These are phyloP conservation scores for Ifrita kowaldi DNA, from an alignment of 2,113 vertebrate species.

Conservation along the genomic window DNA sequence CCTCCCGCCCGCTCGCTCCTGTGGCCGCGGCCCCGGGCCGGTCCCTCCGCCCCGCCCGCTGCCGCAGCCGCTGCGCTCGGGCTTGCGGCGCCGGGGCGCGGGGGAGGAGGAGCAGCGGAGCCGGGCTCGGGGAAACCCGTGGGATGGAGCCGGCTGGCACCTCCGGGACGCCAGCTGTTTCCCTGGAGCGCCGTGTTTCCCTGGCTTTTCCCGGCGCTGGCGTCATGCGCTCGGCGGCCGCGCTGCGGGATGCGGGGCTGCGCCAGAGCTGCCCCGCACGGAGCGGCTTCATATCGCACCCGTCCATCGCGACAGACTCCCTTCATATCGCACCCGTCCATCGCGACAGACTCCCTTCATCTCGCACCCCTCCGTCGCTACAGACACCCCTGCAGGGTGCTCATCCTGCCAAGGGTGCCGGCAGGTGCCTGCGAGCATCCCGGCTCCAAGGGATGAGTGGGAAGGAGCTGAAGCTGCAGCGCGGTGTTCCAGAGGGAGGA, in stretches of 20 bases:
- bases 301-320: rapidly evolving
- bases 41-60: neutral
- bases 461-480: neutral
- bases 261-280: neutral
- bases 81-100: neutral
- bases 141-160: neutral
- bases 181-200: neutral
- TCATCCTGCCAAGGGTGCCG: neutral
- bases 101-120: neutral
- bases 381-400: rapidly evolving
- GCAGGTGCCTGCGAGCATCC: neutral
- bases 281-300: neutral
- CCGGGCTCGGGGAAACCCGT: neutral
- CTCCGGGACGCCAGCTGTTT: neutral
- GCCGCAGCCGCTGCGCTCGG: neutral
- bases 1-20: neutral
- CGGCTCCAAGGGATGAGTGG: rapidly evolving
- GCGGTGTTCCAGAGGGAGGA: rapidly evolving
- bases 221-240: neutral
- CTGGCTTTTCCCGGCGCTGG: neutral
- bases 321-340: neutral
- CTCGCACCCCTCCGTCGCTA: too few species aligned
- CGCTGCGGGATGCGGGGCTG: neutral
- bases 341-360: neutral
- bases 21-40: neutral